Conservation (phyloP, 2,113 vertebrate genomes). For the Balaeniceps rex region DNA sequence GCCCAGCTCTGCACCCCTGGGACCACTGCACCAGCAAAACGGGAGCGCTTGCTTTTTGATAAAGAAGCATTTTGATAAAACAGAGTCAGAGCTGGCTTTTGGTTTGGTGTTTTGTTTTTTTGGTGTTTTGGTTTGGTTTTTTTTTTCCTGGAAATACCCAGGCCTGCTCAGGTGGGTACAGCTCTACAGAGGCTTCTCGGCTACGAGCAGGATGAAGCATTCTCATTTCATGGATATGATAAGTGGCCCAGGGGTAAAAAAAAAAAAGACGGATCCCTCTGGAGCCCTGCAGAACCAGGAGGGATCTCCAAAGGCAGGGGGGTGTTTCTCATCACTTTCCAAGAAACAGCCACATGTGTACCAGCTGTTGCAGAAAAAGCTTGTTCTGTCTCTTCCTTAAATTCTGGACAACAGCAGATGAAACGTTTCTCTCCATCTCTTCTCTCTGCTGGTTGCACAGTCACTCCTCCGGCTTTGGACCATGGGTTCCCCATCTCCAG, state of each 20-base stretch:
- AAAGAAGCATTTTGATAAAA: background rate
- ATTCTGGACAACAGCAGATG: background rate
- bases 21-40: background rate
- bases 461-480: background rate
- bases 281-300: background rate
- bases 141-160: background rate
- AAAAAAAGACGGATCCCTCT: background rate
- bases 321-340: background rate
- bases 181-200: background rate
- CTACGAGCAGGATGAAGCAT: background rate
- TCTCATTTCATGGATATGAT: background rate
- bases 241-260: background rate
- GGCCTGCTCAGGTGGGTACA: background rate
- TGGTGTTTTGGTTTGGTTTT: too few species aligned
- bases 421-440: background rate
- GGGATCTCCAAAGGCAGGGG: background rate
- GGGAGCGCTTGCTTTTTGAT: rapidly evolving
- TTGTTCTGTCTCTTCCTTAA: background rate
- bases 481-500: background rate
- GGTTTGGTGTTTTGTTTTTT: too few species aligned
- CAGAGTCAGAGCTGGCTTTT: background rate
- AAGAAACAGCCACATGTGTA: background rate
- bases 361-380: rapidly evolving
- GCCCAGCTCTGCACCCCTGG: background rate
- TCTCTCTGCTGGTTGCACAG: background rate